phyloP scores from a whole-genome alignment of 2,888 invertebrate species.

The Torymus auratus region DNA sequence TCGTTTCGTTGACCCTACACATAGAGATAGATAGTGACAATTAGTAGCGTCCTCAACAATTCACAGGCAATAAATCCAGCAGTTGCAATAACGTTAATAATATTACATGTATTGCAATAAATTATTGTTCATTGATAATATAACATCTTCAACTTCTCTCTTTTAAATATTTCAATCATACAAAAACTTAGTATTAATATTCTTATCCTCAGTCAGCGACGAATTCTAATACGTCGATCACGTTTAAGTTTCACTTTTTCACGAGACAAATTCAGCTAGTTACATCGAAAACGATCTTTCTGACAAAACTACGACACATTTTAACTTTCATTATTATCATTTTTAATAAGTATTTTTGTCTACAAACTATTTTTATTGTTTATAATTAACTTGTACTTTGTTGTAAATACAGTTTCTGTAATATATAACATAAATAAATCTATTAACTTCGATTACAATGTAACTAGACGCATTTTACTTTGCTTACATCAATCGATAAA shows the following conservation, averaged over 20 bases:
- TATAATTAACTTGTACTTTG: neutral
- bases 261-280: neutral
- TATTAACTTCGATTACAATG: neutral
- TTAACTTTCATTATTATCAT: neutral
- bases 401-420: neutral
- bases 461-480: neutral
- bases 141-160: too few relatives aligned
- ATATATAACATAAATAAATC: neutral
- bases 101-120: slow-evolving; percentile 7
- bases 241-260: neutral
- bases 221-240: neutral
- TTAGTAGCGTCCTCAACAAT: slow-evolving; percentile 10
- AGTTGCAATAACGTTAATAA: neutral
- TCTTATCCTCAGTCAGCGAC: slow-evolving; percentile 41
- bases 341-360: too few relatives aligned
- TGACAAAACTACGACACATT: neutral
- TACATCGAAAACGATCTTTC: neutral
- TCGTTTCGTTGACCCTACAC: slow-evolving; percentile 5
- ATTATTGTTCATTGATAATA: neutral
- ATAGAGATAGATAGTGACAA: neutral
- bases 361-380: neutral
- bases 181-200: slow-evolving; percentile 10
- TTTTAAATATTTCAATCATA: neutral
- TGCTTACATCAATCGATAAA: neutral
- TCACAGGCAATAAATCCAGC: slow-evolving; percentile 25